Base-by-base conservation (phyloP, 2,113 vertebrate genomes). In the Alaudala cheleensis region DNA sequence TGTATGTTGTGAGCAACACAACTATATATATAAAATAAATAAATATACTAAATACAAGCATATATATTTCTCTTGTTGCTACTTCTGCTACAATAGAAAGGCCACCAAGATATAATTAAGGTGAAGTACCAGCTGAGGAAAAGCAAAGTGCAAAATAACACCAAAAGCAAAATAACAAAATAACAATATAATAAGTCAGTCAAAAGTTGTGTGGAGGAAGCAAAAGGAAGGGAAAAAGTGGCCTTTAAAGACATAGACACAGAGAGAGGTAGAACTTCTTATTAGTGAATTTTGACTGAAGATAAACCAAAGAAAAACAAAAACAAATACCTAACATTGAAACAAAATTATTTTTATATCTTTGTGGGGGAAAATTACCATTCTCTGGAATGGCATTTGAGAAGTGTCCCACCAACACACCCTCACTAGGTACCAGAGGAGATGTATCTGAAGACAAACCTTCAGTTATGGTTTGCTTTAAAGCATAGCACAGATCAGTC, bases 51-150 rank as follows among this genome's bases (percentile, higher is more conserved):
- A 6, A 20, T 22, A 31, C 2, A 54, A 3, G 15, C 44, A 40
- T n/a, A 60, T 33, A 49, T 85, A 72, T 61, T 71, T 61, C 8
- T 51, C 29, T 45, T 12, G 6, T 42, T 76, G 33, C 5, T 91
- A 65, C 44, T 95, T 91, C 56, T 74, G 50, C 28, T 88, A 29
- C 29, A 86, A 25, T 21, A 25, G 49, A 45, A 40, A 26, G 23
- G 42, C 37, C 77, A 83, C 42, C 12, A 61, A 74, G 47, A 33
- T 33, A 21, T 91, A 93, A 96, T 92, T 96, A 97, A 94, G 40
- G 37, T 91, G 81, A 77, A 88, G 29, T 33, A 71, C 11, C 37
- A 81, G 21, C 29, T 80, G 45, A 90, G 53, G 70, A 93, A 77
- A 17, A 22, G 22, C 4, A 90, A 90, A 91, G 10, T n/a, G 7